Evolutionary conservation across 2,888 invertebrate species (phyloP), one percentile per base, ranked within the genome.

Genomic region (Oscheius sp.): DNA sequence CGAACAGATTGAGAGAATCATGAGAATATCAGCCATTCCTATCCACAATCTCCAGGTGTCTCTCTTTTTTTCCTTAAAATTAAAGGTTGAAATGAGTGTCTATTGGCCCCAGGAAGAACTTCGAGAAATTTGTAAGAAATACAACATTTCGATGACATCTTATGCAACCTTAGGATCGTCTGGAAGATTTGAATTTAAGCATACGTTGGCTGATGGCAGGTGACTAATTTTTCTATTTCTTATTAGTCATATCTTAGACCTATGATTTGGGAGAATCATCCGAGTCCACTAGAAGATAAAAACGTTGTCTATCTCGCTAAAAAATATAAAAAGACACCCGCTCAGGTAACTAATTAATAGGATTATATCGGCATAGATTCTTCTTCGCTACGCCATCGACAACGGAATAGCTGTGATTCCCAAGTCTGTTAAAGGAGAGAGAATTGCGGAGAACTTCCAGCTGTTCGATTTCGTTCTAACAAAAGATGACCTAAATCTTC

Each of bases 101-200:
- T 91, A 92, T 80, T 91, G 92, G 81, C 93, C 93, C 86, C 92
- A 93, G 87, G 87, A 89, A 36, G 88, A 90, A 24, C 86, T 92
- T 69, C 64, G 80, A 4, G 87, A 90, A 2, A 64, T 71, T 67
- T 91, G 92, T 78, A 89, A 89, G 62, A 86, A 89, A 41, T 88
- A 91, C 56, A 89, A 90, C n/a, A 91, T 94, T 24, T 65, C 80
- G 2, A 44, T 87, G 12, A 86, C 86, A 32, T 86, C 87, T 0
- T 87, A 86, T 67, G 82, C 84, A 5, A 84, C 86, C 17, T 75
- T 87, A 8, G 87, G 86, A 61, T 84, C 86, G 9, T 86, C 87
- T 9, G 86, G 83, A 24, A 67, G 79, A 24, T 50, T 65, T 61
- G 49, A 54, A 20, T 54, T 54, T 22, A 54, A 32, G 12, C 36